Conservation (phyloP, 2,888 invertebrate species). For the Meteorus colon region DNA sequence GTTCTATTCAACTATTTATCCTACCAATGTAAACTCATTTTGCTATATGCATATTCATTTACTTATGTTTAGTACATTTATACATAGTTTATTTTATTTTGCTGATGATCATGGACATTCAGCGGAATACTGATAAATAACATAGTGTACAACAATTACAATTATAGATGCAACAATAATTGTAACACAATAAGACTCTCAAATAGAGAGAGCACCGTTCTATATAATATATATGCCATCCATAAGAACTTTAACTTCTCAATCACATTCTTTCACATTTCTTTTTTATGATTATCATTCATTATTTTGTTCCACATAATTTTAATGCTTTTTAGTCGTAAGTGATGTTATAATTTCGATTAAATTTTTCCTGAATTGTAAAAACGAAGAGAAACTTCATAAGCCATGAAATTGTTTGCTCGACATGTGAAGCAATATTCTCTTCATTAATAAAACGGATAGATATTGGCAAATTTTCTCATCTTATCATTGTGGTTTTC, state of each 20-base stretch:
- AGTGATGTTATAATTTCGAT: background rate
- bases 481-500: too few species aligned
- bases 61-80: background rate
- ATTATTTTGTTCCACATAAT: background rate
- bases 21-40: constrained; percentile 19
- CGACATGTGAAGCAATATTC: background rate
- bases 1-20: constrained; percentile 30
- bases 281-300: background rate
- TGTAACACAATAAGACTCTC: background rate
- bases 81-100: background rate
- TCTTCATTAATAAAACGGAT: background rate
- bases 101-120: constrained; percentile 32
- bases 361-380: background rate
- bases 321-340: background rate
- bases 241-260: background rate
- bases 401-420: background rate
- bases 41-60: constrained; percentile 1
- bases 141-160: constrained; percentile 12
- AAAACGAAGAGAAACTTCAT: background rate
- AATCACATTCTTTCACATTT: background rate
- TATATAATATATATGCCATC: background rate
- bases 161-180: constrained; percentile 15
- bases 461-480: background rate
- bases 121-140: constrained; percentile 51
- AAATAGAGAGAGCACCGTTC: background rate